Base-by-base conservation (phyloP, 1,140 invertebrate species). In the Drosophila subobscura region DNA sequence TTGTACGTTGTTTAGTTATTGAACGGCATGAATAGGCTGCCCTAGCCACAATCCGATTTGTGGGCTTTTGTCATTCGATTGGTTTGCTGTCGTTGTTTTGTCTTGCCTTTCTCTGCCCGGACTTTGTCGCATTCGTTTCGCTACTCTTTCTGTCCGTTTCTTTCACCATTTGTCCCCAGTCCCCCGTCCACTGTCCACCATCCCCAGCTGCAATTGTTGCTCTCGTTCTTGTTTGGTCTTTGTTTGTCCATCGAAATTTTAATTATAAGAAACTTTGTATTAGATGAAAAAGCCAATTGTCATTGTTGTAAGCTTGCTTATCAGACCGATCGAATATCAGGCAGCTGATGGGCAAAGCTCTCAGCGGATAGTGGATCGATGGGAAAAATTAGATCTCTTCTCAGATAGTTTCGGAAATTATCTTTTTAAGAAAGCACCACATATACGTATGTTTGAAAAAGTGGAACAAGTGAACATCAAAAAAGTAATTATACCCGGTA, bases 251-350 rank as follows among this genome's bases (percentile, higher is more conserved):
- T 68, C 50, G 46, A 74, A 74, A 71, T 85, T 85, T 85, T 85
- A 85, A 86, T 85, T 85, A 86, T 86, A 85, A 81, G 81, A 55
- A 86, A 81, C 81, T 85, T 86, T 81, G 86, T 79, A 68, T 49
- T 20, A n/a, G 47, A 16, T 22, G 66, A 70, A 85, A 85, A 85
- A 85, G 81, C 77, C 77, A 85, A 86, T 86, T 81, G 81, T 85
- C 81, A 85, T 80, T 85, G 81, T 64, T 65, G 58, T 71, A 81
- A 86, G 81, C 81, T 81, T 73, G 86, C 86, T 85, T 80, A 75
- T 71, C 65, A 86, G 54, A 47, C 55, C 27, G 46, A 51, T 22
- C 27, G 42, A 5, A 23, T 8, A 25, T 68, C 25, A 40, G 12
- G 14, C 37, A 14, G 47, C 29, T 22, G 5, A 4, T 20, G 12